These are phyloP conservation scores for Pavo muticus DNA, from an alignment of 2,113 vertebrate genomes.

Conservation along the genomic window DNA sequence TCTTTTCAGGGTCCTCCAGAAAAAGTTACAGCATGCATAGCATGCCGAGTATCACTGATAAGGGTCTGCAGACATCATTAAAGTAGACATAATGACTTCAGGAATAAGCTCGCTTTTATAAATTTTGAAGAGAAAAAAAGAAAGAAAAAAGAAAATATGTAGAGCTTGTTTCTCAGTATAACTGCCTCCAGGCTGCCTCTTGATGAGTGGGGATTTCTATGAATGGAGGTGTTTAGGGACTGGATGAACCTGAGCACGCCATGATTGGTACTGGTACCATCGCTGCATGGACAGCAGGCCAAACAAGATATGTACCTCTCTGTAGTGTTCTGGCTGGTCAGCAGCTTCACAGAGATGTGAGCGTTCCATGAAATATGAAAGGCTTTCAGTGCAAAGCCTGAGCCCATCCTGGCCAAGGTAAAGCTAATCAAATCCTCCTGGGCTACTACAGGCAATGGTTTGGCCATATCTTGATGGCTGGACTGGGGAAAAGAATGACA, in stretches of 20 bases:
- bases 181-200: neutral
- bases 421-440: slow-evolving; percentile 61
- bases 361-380: slow-evolving; percentile 39
- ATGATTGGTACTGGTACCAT: fast-evolving
- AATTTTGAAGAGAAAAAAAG: neutral
- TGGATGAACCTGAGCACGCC: neutral
- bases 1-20: neutral
- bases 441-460: slow-evolving; percentile 33
- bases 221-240: neutral
- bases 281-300: fast-evolving
- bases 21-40: neutral
- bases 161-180: neutral
- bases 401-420: slow-evolving; percentile 9
- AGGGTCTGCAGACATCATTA: neutral
- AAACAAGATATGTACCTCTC: neutral
- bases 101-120: neutral
- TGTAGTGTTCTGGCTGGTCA: slow-evolving; percentile 25
- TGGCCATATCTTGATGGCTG: slow-evolving; percentile 47
- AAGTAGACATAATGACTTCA: neutral
- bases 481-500: neutral
- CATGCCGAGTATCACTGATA: neutral
- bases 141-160: fast-evolving
- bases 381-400: slow-evolving; percentile 63
- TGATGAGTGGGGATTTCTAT: neutral
- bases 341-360: slow-evolving; percentile 54